Base-by-base conservation (phyloP, 2,113 vertebrate genomes). In the Protomyctophum bolini region DNA sequence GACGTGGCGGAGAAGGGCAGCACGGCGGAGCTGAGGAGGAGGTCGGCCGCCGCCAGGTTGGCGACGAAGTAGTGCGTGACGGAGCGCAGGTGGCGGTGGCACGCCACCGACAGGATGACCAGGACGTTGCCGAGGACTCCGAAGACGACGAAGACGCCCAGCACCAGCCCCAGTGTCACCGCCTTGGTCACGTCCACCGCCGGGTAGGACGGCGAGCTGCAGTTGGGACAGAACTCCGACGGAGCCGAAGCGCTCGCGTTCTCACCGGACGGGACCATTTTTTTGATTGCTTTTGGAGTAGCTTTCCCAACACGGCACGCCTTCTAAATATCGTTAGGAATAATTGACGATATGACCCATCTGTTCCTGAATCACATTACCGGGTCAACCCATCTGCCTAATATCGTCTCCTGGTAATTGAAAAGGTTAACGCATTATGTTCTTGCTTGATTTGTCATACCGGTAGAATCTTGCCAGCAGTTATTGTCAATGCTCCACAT, bases 11-110 rank as follows among this genome's bases (percentile, higher is more conserved):
- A 98, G 89, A 99, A 96, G n/a, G 98, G 97, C 80, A 99, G 86
- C 46, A 99, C 98, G 0, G 93, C 93, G 0, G 95, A 94, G 70
- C 95, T 98, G 58, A 99, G 93, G 1, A 99, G 93, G 0, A 99
- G 94, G 86, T 99, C 98, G 0, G 97, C 97, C 0, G 96, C 92
- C 0, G 97, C 98, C 76, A 99, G 89, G 86, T 99, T 99, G 81
- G 95, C 96, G 3, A 99, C 96, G 75, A 97, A 99, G 58, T 97
- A 98, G 70, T 99, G 96, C 0, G 98, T 97, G 58, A 96, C 96
- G 0, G 95, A 97, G 79, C 96, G 97, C 67, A 98, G 94, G 47
- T 98, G 95, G 45, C 92, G 92, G 88, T 99, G 96, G 78, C 95
- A 95, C 59, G 92, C 87, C 45, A 99, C 98, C 0, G 97, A 96